Evolutionary conservation across 2,888 invertebrate species (phyloP), one percentile per base, ranked within the genome.

Genomic region (Volucella inflata): DNA sequence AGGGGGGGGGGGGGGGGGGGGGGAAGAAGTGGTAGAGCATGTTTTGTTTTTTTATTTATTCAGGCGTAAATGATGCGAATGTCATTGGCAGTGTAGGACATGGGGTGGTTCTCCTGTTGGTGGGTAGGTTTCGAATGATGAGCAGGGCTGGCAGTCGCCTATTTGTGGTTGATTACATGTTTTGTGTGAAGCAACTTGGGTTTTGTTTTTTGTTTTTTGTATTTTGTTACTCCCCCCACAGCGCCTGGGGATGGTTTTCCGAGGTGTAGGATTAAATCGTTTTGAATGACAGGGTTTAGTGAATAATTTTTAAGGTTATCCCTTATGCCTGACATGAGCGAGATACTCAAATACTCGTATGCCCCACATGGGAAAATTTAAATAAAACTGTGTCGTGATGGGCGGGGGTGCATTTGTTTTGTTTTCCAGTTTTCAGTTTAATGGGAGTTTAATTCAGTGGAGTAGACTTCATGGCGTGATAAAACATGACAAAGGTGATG

Each of bases 241-340:
- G 12, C 17, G 50, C 42, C 2, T 46, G 9, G 38, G 48, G n/a
- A 42, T 48, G 8, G 11, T 11, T 4, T 8, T 21, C 38, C 14
- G n/a, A 16, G 53, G 36, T 57, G 71, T 64, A 75, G 64, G 81
- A 64, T 77, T 83, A 83, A 83, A 78, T 83, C 78, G 36, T 83
- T 83, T 83, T 60, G 65, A 74, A 83, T 83, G 72, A 83, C 82
- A 83, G 82, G 55, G 67, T 62, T 77, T 82, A 82, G 59, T 71
- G 70, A 71, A 71, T 72, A 48, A 76, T 82, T 82, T 71, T 42
- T 44, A 42, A 50, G 81, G 16, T 70, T 62, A 76, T 82, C 70
- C 21, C 21, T 21, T 21, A 21, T 21, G 21, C 21, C 21, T 21
- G 21, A 4, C 21, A 21, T 21, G 3, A 21, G 21, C 21, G 21